These are phyloP conservation scores for Acrocyrtus sp. DNA, from an alignment of 2,888 invertebrate genomes.

Conservation along the genomic window DNA sequence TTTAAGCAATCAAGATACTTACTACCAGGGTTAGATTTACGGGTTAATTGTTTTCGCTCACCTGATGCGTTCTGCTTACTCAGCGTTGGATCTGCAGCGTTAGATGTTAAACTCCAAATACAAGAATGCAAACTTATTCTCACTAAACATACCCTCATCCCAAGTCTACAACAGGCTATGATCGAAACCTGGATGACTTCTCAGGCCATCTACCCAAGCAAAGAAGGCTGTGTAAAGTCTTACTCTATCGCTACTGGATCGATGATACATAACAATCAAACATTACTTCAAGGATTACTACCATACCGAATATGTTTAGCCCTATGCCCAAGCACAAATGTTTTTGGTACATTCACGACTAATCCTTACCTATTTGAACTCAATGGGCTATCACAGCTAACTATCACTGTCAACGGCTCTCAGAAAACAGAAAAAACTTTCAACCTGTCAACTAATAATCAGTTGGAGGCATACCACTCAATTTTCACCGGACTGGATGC, in stretches of 20 bases:
- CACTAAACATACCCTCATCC: constrained; percentile 26
- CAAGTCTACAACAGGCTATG: constrained; percentile 33
- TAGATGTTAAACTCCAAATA: constrained; percentile 24
- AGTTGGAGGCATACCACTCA: not conserved
- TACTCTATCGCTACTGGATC: constrained; percentile 45
- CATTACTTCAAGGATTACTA: constrained; percentile 29
- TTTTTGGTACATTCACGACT: constrained; percentile 12
- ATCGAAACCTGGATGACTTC: constrained; percentile 26
- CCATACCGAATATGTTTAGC: constrained; percentile 42
- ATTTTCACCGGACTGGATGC: not conserved
- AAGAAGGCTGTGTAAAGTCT: constrained; percentile 22
- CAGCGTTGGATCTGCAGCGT: constrained; percentile 7
- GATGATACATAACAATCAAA: constrained; percentile 25
- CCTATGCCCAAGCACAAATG: constrained; percentile 18
- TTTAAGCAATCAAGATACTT: constrained; percentile 31
- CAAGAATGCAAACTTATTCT: constrained; percentile 30
- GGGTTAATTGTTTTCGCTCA: constrained; percentile 26
- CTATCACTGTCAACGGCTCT: constrained; percentile 4
- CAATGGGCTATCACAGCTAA: constrained; percentile 17
- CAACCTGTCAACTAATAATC: no score
- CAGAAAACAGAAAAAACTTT: constrained; percentile 2
- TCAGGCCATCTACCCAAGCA: constrained; percentile 26
- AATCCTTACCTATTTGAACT: constrained; percentile 25
- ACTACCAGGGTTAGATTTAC: constrained; percentile 41
- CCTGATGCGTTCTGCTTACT: constrained; percentile 31